These are phyloP conservation scores for Onychostoma macrolepis DNA, from an alignment of 2,113 vertebrate species.

Conservation along the genomic window DNA sequence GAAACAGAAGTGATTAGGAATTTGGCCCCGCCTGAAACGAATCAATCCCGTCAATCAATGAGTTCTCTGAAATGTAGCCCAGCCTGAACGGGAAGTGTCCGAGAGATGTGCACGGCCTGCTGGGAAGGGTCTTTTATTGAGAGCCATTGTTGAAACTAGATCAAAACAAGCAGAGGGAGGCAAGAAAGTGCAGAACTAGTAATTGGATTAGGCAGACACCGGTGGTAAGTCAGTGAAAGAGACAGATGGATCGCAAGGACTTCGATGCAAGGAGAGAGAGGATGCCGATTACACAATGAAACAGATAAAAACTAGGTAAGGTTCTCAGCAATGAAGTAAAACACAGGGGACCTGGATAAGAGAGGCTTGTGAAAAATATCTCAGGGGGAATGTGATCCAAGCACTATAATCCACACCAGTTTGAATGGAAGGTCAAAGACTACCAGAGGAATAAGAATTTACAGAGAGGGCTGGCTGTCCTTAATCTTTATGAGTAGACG, in stretches of 20 bases:
- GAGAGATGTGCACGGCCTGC: slow-evolving; percentile 29
- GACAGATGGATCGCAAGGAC: slow-evolving; percentile 35
- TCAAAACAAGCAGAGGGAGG: slow-evolving; percentile 30
- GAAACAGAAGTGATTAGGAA: slow-evolving; percentile 51
- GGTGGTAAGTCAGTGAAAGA: slow-evolving; percentile 45
- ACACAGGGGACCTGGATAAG: slow-evolving; percentile 23
- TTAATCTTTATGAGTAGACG: slow-evolving; percentile 25
- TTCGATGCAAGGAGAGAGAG: slow-evolving; percentile 46
- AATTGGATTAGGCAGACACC: slow-evolving; percentile 47
- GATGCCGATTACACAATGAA: slow-evolving; percentile 49
- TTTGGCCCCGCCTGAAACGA: slow-evolving; percentile 26
- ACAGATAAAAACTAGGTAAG: slow-evolving; percentile 57
- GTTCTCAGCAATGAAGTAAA: slow-evolving; percentile 31
- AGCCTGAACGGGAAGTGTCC: slow-evolving; percentile 40
- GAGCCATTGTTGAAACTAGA: slow-evolving; percentile 37
- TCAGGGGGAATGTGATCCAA: slow-evolving; percentile 26
- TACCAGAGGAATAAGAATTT: slow-evolving; percentile 42
- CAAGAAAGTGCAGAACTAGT: slow-evolving; percentile 24
- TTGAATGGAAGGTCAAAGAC: slow-evolving; percentile 53
- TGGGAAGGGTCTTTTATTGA: slow-evolving; percentile 34
- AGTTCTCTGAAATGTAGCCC: slow-evolving; percentile 39
- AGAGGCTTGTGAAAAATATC: slow-evolving; percentile 26
- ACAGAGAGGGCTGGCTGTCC: slow-evolving; percentile 12
- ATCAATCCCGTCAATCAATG: slow-evolving; percentile 54
- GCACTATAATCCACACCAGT: slow-evolving; percentile 40